These are phyloP conservation scores for Stratiomys singularior DNA, from an alignment of 2,888 invertebrate species.

Conservation along the genomic window DNA sequence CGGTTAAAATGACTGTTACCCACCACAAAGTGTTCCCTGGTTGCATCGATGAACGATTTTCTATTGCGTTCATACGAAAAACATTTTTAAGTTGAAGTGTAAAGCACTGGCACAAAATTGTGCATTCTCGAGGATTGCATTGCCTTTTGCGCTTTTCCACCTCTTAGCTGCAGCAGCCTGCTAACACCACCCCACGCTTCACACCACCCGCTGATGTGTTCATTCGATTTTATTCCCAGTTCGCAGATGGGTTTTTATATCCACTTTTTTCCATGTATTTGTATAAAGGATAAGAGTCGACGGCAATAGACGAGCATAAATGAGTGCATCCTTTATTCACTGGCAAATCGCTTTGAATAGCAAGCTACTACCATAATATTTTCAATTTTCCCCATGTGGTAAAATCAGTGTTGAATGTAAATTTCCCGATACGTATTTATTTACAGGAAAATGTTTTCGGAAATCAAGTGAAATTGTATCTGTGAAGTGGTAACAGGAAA, in stretches of 20 bases:
- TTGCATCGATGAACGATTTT: slow-evolving; percentile 45
- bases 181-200: too few relatives aligned
- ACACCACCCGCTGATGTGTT: not conserved
- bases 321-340: slow-evolving; percentile 48
- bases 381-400: slow-evolving; percentile 52
- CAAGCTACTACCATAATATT: slow-evolving; percentile 43
- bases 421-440: slow-evolving; percentile 45
- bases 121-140: slow-evolving; percentile 20
- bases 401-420: slow-evolving; percentile 48
- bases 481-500: not conserved
- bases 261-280: not conserved
- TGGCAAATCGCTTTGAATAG: slow-evolving; percentile 41
- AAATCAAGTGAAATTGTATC: not conserved
- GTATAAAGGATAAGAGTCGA: slow-evolving; percentile 1
- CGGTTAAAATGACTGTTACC: not conserved
- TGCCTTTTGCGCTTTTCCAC: not conserved
- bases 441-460: slow-evolving; percentile 43
- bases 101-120: slow-evolving; percentile 8
- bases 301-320: slow-evolving; percentile 39
- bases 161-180: not conserved
- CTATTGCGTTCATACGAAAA: slow-evolving; percentile 42
- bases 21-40: slow-evolving; percentile 32
- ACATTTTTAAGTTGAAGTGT: slow-evolving; percentile 42
- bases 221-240: slow-evolving; percentile 9
- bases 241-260: not conserved